Base-by-base conservation (phyloP, 1,140 invertebrate species). In the Aphaenogaster floridana region DNA sequence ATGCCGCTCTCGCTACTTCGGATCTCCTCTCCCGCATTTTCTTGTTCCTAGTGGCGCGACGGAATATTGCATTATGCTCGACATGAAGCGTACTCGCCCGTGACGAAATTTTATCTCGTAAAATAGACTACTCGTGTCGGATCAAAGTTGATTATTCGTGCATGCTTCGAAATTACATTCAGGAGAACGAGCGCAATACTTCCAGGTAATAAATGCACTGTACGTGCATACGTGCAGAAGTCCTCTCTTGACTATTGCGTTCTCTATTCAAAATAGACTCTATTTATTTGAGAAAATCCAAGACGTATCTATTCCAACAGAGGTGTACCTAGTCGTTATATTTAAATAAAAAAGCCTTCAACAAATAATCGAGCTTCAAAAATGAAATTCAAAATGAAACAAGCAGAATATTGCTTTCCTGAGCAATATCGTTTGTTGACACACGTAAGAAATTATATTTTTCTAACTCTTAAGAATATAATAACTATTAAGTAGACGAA, bases 111-210 rank as follows among this genome's bases (percentile, higher is more conserved):
- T 84, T 74, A 83, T 83, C 68, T 48, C 54, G 80, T 42, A 36
- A 76, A 84, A 76, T 76, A 76, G 69, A 84, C 54, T 71, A 48
- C 57, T 81, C 48, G 78, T 28, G 42, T 50, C n/a, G 57, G 80
- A 84, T 84, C 69, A 71, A 84, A 84, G 69, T 50, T 84, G 54
- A 84, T 84, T 84, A 84, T 84, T 84, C 69, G 54, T 11, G 80
- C 80, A 39, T 52, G 68, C 54, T 36, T 28, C 69, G 69, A 61
- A 84, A 84, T 84, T 74, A 28, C 69, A 72, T 76, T 83, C 45
- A 17, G 13, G 39, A 83, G 39, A 68, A 76, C n/a, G 54, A 50
- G 42, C 54, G 54, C 69, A 61, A 83, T 59, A 59, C 54, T 48
- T 69, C 11, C 15, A 2, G 6, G 21, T 72, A 83, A 72, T 68